phyloP scores from a whole-genome alignment of 2,888 invertebrate genomes.

The Philhelius pedissequus region DNA sequence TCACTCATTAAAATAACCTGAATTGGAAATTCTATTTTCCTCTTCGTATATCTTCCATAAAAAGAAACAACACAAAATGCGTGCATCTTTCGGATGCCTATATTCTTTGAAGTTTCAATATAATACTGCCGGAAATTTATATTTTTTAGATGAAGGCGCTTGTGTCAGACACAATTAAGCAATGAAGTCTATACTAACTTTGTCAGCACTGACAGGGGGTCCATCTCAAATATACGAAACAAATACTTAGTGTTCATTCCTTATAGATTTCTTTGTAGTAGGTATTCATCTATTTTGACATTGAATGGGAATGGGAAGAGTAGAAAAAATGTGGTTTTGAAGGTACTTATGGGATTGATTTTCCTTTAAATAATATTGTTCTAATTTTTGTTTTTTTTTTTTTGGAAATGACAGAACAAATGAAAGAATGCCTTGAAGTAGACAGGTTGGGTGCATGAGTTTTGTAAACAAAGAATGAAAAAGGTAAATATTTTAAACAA shows the following conservation, averaged over 20 bases:
- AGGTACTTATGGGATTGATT: slow-evolving; percentile 6
- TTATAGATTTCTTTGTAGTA: neutral
- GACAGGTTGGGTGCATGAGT: neutral
- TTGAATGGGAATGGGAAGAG: slow-evolving; percentile 25
- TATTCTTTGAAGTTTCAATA: too few species aligned
- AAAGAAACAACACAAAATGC: slow-evolving; percentile 7
- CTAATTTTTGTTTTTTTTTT: neutral
- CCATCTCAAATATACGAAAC: neutral
- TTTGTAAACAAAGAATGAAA: neutral
- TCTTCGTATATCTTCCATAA: neutral
- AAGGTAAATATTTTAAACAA: slow-evolving; percentile 18
- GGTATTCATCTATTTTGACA: slow-evolving; percentile 42
- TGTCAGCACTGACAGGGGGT: slow-evolving; percentile 41
- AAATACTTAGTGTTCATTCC: neutral
- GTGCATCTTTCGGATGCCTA: neutral
- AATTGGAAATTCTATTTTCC: slow-evolving; percentile 22
- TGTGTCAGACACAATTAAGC: slow-evolving; percentile 61
- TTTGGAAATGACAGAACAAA: neutral
- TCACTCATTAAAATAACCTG: slow-evolving; percentile 47
- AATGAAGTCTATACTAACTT: slow-evolving; percentile 46
- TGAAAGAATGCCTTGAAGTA: neutral
- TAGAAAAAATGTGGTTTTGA: neutral
- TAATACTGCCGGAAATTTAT: neutral
- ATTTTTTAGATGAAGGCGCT: slow-evolving; percentile 49
- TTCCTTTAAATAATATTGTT: slow-evolving; percentile 20